phyloP scores from a whole-genome alignment of 2,113 vertebrate genomes.

The Nicator chloris region DNA sequence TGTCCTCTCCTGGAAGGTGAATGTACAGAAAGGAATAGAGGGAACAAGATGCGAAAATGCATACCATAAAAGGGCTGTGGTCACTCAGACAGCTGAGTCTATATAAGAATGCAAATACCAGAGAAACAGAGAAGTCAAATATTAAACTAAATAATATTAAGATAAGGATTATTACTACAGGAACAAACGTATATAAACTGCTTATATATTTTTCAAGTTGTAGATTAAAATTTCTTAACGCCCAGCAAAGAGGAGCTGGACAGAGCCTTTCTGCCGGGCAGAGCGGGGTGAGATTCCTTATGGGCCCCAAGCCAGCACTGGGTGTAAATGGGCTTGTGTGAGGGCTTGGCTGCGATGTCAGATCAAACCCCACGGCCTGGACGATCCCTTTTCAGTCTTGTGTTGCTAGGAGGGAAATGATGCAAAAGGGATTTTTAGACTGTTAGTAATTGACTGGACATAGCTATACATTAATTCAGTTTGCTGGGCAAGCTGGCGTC shows the following conservation, averaged over 20 bases:
- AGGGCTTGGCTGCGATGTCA: not conserved
- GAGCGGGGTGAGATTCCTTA: not conserved
- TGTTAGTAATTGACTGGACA: not conserved
- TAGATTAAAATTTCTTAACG: not conserved
- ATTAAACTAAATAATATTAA: not conserved
- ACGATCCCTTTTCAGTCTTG: not conserved
- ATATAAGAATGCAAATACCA: not conserved
- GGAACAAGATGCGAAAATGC: not conserved
- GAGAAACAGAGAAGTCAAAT: not conserved
- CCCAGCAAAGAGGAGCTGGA: not conserved
- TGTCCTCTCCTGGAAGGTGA: not conserved
- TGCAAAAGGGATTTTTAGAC: not conserved
- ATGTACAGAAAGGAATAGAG: not conserved
- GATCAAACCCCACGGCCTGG: not conserved
- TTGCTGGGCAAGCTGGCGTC: not conserved
- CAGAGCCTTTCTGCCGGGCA: not conserved
- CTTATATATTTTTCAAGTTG: not conserved
- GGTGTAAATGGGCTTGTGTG: fast-evolving
- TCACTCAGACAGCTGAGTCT: not conserved
- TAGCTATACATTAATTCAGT: not conserved
- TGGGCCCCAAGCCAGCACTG: fast-evolving
- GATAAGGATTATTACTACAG: not conserved
- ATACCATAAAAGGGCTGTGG: not conserved
- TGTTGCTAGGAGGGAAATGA: not conserved
- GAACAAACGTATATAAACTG: not conserved